Conservation (phyloP, 2,113 vertebrate species). For the Heliornis fulica region DNA sequence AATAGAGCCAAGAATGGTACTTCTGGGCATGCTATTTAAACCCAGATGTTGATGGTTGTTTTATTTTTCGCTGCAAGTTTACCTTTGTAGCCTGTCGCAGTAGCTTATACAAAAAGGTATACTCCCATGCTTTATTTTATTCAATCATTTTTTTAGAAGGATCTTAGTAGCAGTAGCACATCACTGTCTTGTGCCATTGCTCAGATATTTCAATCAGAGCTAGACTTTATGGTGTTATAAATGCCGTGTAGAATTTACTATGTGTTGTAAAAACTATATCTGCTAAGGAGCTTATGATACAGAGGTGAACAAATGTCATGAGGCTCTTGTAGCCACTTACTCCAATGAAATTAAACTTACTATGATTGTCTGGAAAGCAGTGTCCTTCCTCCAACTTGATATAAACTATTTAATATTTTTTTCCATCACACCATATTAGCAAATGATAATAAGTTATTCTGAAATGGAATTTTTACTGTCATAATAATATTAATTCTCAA, state of each 20-base stretch:
- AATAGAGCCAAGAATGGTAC: background rate
- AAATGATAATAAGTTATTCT: background rate
- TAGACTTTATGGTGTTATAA: background rate
- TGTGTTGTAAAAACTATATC: background rate
- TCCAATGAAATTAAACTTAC: background rate
- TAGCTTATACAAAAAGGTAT: background rate
- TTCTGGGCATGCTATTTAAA: background rate
- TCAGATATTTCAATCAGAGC: background rate
- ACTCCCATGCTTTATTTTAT: background rate
- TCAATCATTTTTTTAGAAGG: background rate
- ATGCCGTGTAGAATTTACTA: background rate
- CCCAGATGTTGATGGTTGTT: background rate
- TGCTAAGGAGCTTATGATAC: background rate
- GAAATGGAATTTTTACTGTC: background rate
- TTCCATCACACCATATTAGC: rapidly evolving
- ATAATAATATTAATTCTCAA: background rate
- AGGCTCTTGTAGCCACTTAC: background rate
- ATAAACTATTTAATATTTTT: background rate
- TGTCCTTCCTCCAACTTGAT: background rate
- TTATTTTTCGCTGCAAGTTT: background rate
- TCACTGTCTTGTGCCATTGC: background rate
- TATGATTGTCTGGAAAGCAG: background rate
- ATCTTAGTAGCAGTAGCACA: background rate
- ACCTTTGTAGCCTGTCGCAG: background rate
- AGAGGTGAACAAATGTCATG: background rate